Conservation (phyloP, 2,888 invertebrate genomes). For the Lapara coniferarum region DNA sequence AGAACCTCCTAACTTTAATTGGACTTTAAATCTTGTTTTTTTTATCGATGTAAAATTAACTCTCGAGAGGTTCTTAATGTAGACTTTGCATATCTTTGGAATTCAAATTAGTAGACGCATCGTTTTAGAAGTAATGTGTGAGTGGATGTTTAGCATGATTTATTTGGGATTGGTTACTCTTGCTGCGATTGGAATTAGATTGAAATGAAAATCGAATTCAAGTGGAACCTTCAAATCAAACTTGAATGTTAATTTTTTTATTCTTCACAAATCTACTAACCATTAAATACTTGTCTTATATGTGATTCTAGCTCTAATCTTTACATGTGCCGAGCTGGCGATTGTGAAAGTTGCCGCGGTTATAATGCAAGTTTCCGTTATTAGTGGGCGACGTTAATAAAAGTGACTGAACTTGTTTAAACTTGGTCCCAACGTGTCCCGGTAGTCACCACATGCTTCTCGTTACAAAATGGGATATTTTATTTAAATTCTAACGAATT, state of each 20-base stretch:
- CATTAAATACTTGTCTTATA: too few species aligned
- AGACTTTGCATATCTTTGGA: constrained; percentile 7
- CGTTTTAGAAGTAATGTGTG: too few species aligned
- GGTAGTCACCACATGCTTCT: not conserved
- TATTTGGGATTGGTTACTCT: too few species aligned
- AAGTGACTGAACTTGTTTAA: constrained; percentile 33
- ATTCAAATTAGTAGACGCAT: not conserved
- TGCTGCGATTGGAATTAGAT: too few species aligned
- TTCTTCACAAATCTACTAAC: too few species aligned
- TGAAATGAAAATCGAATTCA: too few species aligned
- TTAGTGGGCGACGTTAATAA: constrained; percentile 34
- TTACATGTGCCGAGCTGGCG: not conserved
- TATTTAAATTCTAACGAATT: too few species aligned
- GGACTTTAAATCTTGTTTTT: constrained; percentile 9
- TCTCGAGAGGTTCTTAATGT: constrained; percentile 1
- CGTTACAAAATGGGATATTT: not conserved
- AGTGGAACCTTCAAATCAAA: too few species aligned
- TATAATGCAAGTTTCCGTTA: constrained; percentile 27
- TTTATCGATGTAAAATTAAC: not conserved
- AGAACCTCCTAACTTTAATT: constrained; percentile 18
- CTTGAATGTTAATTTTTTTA: too few species aligned
- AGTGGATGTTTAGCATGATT: too few species aligned
- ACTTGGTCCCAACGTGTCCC: constrained; percentile 23
- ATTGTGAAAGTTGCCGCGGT: not conserved
- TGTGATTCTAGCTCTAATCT: not conserved